phyloP scores from a whole-genome alignment of 2,888 invertebrate species.

The Trypoxylon attenuatum region DNA sequence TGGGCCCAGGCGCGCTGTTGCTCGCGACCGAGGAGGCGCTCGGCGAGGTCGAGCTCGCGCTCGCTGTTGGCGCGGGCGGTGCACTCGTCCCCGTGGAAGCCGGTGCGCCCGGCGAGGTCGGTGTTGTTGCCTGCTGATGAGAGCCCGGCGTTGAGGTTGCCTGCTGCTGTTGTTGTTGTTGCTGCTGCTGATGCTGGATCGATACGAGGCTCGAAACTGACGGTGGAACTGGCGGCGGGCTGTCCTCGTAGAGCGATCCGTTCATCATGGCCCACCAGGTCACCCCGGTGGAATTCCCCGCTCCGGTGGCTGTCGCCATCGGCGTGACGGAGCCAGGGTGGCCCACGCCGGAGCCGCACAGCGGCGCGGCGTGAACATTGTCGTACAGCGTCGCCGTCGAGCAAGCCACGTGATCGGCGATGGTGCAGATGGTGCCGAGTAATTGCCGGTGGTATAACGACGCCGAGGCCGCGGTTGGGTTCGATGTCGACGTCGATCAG shows the following conservation, averaged over 20 bases:
- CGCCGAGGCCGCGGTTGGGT: conserved; percentile 50
- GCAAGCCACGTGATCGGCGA: conserved; percentile 86
- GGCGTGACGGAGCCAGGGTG: conserved; percentile 74
- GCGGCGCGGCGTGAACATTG: conserved; percentile 85
- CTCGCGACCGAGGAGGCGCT: conserved; percentile 78
- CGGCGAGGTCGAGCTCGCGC: conserved; percentile 82
- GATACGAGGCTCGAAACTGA: conserved; percentile 74
- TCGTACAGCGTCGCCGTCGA: conserved; percentile 90
- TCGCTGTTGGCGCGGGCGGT: conserved; percentile 76
- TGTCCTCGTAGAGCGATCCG: conserved; percentile 87
- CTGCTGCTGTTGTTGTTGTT: conserved; percentile 76
- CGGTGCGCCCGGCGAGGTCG: conserved; percentile 76
- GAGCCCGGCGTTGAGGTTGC: conserved; percentile 67
- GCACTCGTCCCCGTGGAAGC: conserved; percentile 64
- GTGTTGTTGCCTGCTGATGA: conserved; percentile 78
- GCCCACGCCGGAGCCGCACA: conserved; percentile 75
- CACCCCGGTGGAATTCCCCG: conserved; percentile 89
- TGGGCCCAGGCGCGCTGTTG: conserved; percentile 83
- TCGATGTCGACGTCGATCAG: conserved; percentile 38
- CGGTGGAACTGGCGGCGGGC: conserved; percentile 76
- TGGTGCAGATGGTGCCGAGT: conserved; percentile 79
- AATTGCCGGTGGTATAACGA: conserved; percentile 63
- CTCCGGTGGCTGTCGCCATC: conserved; percentile 83
- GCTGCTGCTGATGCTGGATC: conserved; percentile 71
- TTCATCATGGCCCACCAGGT: conserved; percentile 90